Evolutionary conservation across 2,797 vertebrate species (phyloP).

Genomic region (Xerus rutilus): DNA sequence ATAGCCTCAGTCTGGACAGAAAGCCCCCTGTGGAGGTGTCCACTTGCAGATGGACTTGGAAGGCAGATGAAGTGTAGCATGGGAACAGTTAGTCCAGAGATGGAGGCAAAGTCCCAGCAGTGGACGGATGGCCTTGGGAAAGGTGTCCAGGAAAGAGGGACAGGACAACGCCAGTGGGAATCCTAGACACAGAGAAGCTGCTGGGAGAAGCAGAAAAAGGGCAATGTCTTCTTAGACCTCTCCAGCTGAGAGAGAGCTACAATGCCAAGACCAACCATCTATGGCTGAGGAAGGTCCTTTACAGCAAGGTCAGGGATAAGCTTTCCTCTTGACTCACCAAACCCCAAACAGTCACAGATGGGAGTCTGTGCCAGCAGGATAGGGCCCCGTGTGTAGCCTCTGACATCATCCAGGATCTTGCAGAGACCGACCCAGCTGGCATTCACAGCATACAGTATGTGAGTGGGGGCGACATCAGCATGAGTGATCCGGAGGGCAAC

Average conservation of each 20-base stretch:
- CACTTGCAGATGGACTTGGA: neutral
- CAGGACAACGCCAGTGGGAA: neutral
- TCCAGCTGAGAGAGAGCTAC: too few species aligned
- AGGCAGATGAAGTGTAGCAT: accelerated
- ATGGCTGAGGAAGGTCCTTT: accelerated
- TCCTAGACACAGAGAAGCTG: too few species aligned
- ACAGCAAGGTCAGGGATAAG: accelerated
- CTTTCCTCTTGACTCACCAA: conserved; percentile 89
- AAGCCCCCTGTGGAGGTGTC: neutral
- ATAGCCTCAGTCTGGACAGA: neutral
- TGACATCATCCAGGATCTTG: conserved; percentile 92
- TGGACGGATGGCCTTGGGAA: neutral
- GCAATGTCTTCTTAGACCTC: neutral
- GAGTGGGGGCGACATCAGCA: conserved; percentile 92
- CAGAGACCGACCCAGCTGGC: conserved; percentile 96
- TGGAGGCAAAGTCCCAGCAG: accelerated
- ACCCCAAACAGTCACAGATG: conserved; percentile 95
- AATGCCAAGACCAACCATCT: neutral
- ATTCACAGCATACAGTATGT: conserved; percentile 93
- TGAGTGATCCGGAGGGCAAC: conserved; percentile 93
- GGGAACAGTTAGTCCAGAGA: neutral
- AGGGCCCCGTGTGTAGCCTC: conserved; percentile 87
- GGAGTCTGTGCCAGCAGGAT: conserved; percentile 94
- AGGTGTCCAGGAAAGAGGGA: neutral
- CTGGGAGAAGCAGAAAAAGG: neutral